These are phyloP conservation scores for Picathartes gymnocephalus DNA, from an alignment of 2,113 vertebrate species.

Conservation along the genomic window DNA sequence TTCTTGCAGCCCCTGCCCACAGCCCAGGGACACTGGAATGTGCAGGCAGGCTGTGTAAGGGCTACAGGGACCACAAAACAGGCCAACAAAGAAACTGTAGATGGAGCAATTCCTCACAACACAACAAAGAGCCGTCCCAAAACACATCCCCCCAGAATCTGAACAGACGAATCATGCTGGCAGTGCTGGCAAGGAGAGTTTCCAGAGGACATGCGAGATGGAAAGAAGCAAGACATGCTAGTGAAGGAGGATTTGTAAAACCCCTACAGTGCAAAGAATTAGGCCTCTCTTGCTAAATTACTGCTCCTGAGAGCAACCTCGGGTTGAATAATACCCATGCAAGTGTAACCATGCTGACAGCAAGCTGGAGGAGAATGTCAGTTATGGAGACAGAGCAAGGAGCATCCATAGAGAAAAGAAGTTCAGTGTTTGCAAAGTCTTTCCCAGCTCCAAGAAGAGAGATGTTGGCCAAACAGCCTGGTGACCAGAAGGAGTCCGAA, in stretches of 20 bases:
- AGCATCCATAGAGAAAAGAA: neutral
- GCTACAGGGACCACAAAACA: neutral
- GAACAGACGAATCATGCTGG: neutral
- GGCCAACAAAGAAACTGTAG: neutral
- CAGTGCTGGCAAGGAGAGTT: neutral
- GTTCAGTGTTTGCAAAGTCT: neutral
- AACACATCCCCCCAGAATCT: neutral
- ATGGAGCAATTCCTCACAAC: neutral
- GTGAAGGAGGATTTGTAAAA: neutral
- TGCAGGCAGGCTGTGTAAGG: neutral
- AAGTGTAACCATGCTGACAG: neutral
- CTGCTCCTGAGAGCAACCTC: neutral
- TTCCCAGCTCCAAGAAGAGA: neutral
- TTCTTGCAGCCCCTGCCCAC: neutral
- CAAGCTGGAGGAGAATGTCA: neutral
- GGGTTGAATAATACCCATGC: neutral
- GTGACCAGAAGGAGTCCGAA: rapidly evolving
- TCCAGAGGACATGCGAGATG: neutral
- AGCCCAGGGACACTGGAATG: rapidly evolving
- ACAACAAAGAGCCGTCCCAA: neutral
- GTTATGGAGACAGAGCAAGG: neutral
- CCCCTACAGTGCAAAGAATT: rapidly evolving
- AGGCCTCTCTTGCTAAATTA: neutral
- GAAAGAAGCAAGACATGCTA: neutral
- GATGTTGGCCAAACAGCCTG: neutral